These are phyloP conservation scores for Hirtodrosophila trivittata DNA, from an alignment of 2,888 invertebrate genomes.

Conservation along the genomic window DNA sequence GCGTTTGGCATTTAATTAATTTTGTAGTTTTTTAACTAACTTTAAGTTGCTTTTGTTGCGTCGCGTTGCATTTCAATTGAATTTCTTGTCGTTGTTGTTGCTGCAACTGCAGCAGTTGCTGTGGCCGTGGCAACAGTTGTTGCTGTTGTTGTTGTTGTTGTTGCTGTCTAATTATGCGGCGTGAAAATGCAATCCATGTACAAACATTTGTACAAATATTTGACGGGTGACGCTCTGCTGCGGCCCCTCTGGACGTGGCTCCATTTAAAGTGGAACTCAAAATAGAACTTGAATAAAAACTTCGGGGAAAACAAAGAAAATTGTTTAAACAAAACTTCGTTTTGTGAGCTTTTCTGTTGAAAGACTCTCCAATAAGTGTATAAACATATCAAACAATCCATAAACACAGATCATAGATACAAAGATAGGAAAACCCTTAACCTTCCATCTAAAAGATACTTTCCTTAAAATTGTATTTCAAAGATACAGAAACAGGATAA, in stretches of 20 bases:
- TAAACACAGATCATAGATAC: no score
- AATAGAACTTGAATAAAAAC: constrained; percentile 19
- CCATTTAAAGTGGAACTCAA: constrained; percentile 63
- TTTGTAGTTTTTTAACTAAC: constrained; percentile 40
- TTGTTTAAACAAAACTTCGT: constrained; percentile 58
- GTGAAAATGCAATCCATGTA: constrained; percentile 81
- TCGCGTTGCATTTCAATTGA: constrained; percentile 59
- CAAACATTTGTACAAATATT: constrained; percentile 67
- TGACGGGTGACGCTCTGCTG: constrained; percentile 56
- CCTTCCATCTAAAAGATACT: no score
- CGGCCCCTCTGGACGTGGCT: constrained; percentile 45
- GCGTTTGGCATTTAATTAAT: constrained; percentile 72
- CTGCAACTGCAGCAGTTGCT: constrained; percentile 22
- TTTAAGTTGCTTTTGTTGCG: constrained; percentile 38
- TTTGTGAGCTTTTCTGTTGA: no score
- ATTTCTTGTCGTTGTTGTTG: constrained; percentile 25
- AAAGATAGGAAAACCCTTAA: no score
- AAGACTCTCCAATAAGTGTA: no score
- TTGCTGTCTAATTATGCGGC: constrained; percentile 76
- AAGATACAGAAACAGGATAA: no score
- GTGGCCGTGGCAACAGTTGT: constrained; percentile 2
- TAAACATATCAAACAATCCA: no score
- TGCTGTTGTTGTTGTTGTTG: constrained; percentile 22
- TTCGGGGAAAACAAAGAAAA: constrained; percentile 15
- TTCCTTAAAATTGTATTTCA: no score